Evolutionary conservation across 2,888 invertebrate species (phyloP), one percentile per base, ranked within the genome.

Genomic region (Schizotus pectinicornis): DNA sequence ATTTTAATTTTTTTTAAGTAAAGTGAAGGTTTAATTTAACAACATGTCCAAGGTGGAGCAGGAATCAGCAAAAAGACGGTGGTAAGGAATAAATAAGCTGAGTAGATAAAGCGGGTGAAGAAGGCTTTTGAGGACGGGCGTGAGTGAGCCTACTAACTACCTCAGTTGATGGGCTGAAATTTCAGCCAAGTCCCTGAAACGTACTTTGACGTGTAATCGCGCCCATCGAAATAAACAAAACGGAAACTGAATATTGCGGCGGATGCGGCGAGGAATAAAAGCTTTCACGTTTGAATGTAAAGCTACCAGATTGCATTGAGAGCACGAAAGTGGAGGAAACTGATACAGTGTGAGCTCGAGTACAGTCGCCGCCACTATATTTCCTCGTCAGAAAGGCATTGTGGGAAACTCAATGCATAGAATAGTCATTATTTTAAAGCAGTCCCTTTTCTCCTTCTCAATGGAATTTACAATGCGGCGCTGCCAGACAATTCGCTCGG

Each of bases 331-430:
- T 60, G 51, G 64, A 70, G 68, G 68, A 70, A 70, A 69, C 70
- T 68, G 70, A 71, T 72, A 70, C 61, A 61, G 65, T 54, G 47
- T 58, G 62, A 62, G 60, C 52, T 22, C 11, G 63, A 64, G 67
- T 47, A 48, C 41, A 14, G 39, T 9, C 47, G 41, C 37, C 22
- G 30, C 42, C 50, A 14, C 66, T 61, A 70, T 73, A 71, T 70
- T 70, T 72, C 62, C 69, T 70, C 67, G 71, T 72, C 73, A 70
- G 69, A 59, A 62, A 64, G 62, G 67, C 69, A 71, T 73, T 73
- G 73, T 68, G 70, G 67, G 67, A 65, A 69, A 69, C 60, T 71
- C 72, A 69, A 73, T 73, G 73, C 73, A 73, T 72, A 72, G 72
- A 73, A 72, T 73, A 67, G 72, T 70, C 73, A 72, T 73, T 73